These are phyloP conservation scores for Machimus rusticus DNA, from an alignment of 2,888 invertebrate genomes.

Conservation along the genomic window DNA sequence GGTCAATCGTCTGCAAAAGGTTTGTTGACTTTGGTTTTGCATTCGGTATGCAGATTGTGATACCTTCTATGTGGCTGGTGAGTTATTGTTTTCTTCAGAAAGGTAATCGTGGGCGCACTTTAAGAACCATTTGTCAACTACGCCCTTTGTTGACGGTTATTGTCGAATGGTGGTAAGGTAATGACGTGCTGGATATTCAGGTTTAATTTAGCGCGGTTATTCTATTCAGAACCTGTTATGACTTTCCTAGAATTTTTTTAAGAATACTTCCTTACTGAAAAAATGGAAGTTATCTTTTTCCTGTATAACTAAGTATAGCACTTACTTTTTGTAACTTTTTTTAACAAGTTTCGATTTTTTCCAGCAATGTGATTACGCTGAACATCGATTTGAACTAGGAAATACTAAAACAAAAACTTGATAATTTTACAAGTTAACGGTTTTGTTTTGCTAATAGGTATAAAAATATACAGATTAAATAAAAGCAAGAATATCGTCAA, in stretches of 20 bases:
- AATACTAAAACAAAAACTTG: background rate
- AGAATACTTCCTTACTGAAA: background rate
- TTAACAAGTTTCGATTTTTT: background rate
- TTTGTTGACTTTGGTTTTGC: constrained; percentile 23
- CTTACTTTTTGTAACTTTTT: background rate
- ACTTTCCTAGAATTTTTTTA: background rate
- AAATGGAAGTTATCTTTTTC: background rate
- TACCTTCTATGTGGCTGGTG: background rate
- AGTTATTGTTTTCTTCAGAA: background rate
- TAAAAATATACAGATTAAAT: background rate
- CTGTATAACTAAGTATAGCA: background rate
- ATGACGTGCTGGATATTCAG: background rate
- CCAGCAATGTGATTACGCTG: background rate
- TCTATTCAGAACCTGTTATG: background rate
- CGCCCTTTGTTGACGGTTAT: background rate
- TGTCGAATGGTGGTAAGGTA: background rate
- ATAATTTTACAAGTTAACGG: background rate
- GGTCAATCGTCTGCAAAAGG: constrained; percentile 17
- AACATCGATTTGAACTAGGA: background rate
- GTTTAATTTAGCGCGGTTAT: background rate
- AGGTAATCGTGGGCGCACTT: constrained; percentile 6
- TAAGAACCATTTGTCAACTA: background rate
- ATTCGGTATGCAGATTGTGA: constrained; percentile 22
- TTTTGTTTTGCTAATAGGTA: background rate
- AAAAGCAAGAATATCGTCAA: background rate